phyloP scores from a whole-genome alignment of 53 echinoderm and acorn worm genomes.

The Temnopleurus reevesii region DNA sequence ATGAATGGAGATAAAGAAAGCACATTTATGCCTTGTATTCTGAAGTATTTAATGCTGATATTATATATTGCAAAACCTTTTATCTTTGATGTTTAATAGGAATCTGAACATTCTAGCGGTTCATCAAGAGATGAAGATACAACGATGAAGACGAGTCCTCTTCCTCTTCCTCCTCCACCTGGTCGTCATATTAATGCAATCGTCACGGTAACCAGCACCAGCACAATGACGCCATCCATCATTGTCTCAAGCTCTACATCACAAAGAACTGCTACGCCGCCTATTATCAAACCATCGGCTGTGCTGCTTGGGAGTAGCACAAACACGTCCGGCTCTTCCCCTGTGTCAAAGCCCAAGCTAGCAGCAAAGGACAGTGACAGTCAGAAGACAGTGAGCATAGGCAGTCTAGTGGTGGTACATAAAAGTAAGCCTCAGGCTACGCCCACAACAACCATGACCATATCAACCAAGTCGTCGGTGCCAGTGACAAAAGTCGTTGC shows the following conservation, averaged over 20 bases:
- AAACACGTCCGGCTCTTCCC: conserved; percentile 17
- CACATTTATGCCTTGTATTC: too few relatives aligned
- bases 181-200: conserved; percentile 27
- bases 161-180: background rate
- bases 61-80: background rate
- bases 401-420: background rate
- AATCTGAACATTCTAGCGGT: conserved; percentile 90
- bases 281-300: conserved; percentile 46
- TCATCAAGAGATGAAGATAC: conserved; percentile 79
- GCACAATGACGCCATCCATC: conserved; percentile 49
- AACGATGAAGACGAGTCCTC: background rate
- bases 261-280: conserved; percentile 44
- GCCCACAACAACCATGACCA: conserved; percentile 31
- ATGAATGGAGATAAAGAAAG: too few relatives aligned
- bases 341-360: conserved; percentile 23
- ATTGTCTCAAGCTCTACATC: conserved; percentile 54
- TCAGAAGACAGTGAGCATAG: conserved; percentile 4
- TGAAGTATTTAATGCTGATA: too few relatives aligned
- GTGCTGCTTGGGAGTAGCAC: conserved; percentile 16
- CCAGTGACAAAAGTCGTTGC: conserved; percentile 47
- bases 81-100: conserved; percentile 52
- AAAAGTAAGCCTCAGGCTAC: conserved; percentile 7
- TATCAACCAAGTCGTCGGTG: conserved; percentile 24
- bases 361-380: background rate
- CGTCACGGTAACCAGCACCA: conserved; percentile 22